phyloP scores from a whole-genome alignment of 1,140 invertebrate genomes.

The Drosophila sturtevanti region DNA sequence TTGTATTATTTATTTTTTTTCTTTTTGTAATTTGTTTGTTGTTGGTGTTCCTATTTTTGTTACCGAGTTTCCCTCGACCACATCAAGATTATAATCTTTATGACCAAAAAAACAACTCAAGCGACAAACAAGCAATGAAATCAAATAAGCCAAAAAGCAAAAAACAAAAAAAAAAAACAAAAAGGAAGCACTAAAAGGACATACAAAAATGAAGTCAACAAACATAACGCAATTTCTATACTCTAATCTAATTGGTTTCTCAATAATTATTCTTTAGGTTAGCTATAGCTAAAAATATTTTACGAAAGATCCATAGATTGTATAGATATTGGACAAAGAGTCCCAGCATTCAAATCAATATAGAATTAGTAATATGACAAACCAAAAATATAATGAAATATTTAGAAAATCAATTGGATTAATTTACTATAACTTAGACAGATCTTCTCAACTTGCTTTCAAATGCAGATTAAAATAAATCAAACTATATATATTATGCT shows the following conservation, averaged over 20 bases:
- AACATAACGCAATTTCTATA: neutral
- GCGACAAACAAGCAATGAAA: slow-evolving; percentile 45
- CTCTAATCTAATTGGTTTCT: neutral
- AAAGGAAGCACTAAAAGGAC: neutral
- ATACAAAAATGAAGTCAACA: neutral
- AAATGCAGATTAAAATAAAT: too few species aligned
- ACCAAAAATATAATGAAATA: too few species aligned
- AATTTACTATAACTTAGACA: too few species aligned
- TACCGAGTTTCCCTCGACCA: slow-evolving; percentile 38
- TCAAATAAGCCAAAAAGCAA: slow-evolving; percentile 42
- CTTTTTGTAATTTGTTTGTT: slow-evolving; percentile 33
- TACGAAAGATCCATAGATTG: too few species aligned
- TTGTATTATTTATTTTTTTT: neutral
- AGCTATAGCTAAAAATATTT: too few species aligned
- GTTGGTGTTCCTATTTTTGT: slow-evolving; percentile 37
- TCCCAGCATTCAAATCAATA: too few species aligned
- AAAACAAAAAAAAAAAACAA: slow-evolving; percentile 21
- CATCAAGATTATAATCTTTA: slow-evolving; percentile 61
- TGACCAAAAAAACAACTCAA: slow-evolving; percentile 29
- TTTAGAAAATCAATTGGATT: too few species aligned
- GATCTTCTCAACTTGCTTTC: too few species aligned
- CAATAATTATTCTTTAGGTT: too few species aligned
- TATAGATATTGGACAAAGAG: too few species aligned
- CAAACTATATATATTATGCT: too few species aligned
- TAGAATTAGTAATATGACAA: too few species aligned